Conservation (phyloP, 2,797 vertebrate genomes). For the Platyrinchus mystaceus region DNA sequence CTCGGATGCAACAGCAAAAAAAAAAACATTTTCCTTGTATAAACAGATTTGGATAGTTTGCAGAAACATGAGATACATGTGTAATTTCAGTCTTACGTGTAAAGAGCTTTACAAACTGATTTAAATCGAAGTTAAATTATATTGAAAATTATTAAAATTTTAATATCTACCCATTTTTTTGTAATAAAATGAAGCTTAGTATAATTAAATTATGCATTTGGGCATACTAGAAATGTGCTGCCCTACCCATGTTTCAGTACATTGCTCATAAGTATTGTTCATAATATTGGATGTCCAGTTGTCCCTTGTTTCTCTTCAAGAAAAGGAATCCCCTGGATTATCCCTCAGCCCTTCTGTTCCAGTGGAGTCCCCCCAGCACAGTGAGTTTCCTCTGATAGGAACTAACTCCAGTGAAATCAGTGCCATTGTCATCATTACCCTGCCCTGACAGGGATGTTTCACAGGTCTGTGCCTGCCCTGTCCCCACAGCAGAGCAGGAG, state of each 20-base stretch:
- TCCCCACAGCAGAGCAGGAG: not conserved
- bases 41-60: not conserved
- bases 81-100: not conserved
- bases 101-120: not conserved
- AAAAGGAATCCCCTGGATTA: not conserved
- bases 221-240: not conserved
- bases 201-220: not conserved
- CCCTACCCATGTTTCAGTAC: not conserved
- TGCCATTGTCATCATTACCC: not conserved
- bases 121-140: not conserved
- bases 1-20: not conserved
- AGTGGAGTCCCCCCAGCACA: not conserved
- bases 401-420: not conserved
- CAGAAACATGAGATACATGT: not conserved
- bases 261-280: not conserved
- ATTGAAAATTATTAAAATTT: not conserved
- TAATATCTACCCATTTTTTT: not conserved
- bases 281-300: not conserved
- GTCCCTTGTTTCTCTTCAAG: not conserved
- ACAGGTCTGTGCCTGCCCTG: not conserved
- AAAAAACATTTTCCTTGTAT: not conserved
- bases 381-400: not conserved
- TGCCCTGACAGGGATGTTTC: not conserved
- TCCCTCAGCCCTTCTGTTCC: not conserved
- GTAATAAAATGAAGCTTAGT: not conserved